Conservation (phyloP, 2,113 vertebrate species). For the Limanda limanda region DNA sequence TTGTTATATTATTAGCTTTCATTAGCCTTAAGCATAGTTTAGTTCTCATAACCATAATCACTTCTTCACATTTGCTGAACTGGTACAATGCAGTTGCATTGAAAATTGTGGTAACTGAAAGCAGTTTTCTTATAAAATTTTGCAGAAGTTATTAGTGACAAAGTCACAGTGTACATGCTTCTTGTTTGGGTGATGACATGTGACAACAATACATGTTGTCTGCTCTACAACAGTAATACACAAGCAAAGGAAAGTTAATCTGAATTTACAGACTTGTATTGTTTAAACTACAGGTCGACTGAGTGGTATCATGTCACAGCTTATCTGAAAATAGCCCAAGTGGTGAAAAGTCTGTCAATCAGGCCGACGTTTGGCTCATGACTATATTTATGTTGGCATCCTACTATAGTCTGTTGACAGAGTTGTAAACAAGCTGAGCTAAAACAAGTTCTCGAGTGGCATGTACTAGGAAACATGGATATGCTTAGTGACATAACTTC, state of each 20-base stretch:
- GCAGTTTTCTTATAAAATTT: no score
- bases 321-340: slow-evolving; percentile 45
- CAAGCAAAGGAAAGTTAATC: neutral
- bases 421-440: slow-evolving; percentile 40
- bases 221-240: neutral
- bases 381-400: slow-evolving; percentile 49
- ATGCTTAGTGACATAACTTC: neutral
- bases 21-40: neutral
- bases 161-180: no score
- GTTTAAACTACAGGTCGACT: neutral
- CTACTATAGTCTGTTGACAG: slow-evolving; percentile 41
- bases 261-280: slow-evolving; percentile 1
- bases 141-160: no score
- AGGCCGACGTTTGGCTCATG: slow-evolving; percentile 34
- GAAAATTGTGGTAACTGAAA: no score
- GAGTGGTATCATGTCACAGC: slow-evolving; percentile 23
- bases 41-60: neutral
- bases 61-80: neutral
- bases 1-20: neutral
- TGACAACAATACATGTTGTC: no score
- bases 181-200: no score
- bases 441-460: slow-evolving; percentile 1
- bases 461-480: neutral
- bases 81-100: no score
- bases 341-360: slow-evolving; percentile 43